Percentiles rank a stretch among this genome's conserved stretches.
These are phyloP conservation scores for Neopipo cinnamomea DNA, from an alignment of 2,113 vertebrate genomes.

Conservation along the genomic window DNA sequence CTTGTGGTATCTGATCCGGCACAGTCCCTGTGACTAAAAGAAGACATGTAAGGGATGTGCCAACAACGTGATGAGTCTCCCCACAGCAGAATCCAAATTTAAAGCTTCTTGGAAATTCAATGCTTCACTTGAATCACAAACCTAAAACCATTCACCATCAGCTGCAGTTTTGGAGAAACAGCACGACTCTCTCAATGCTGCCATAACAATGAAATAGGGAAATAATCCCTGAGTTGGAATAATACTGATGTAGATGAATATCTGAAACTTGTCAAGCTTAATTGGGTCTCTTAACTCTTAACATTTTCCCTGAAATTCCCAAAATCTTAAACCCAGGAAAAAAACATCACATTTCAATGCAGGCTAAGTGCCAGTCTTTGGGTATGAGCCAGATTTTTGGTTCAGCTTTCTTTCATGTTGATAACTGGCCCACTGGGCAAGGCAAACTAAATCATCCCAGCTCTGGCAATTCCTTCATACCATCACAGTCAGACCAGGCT, in stretches of 20 bases:
- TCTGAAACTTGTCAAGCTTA: not conserved
- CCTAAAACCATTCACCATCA: not conserved
- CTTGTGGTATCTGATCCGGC: not conserved
- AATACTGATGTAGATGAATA: not conserved
- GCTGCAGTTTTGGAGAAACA: not conserved
- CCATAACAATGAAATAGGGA: not conserved
- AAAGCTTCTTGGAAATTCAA: not conserved
- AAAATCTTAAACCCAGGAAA: not conserved
- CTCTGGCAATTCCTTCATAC: not conserved
- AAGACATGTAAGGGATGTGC: rapidly evolving
- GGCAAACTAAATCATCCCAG: not conserved
- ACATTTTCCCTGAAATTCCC: not conserved
- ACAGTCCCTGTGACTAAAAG: not conserved
- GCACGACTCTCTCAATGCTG: not conserved
- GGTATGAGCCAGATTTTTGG: not conserved
- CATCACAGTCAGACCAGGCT: not conserved
- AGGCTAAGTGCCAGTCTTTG: not conserved
- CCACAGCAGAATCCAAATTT: not conserved
- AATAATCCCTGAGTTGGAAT: not conserved
- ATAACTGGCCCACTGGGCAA: not conserved
- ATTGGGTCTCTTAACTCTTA: not conserved
- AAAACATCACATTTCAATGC: not conserved
- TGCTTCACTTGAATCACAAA: not conserved
- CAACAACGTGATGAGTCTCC: not conserved
- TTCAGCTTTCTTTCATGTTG: not conserved